Conservation (phyloP, 1,140 invertebrate species). For the Drosophila subpulchrella region DNA sequence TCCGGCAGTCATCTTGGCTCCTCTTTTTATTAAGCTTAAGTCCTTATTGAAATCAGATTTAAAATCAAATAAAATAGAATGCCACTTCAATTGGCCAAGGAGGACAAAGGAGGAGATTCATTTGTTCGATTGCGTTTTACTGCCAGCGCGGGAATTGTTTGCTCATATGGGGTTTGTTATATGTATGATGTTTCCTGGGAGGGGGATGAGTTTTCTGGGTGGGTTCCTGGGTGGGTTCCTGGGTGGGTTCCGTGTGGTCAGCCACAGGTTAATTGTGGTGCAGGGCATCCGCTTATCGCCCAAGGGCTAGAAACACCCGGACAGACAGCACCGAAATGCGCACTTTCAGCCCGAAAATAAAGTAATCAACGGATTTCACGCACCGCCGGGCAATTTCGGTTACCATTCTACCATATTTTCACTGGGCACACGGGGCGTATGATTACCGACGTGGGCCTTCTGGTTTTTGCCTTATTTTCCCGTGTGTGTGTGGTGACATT, state of each 20-base stretch:
- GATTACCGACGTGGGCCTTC: slow-evolving; percentile 43
- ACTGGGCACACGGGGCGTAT: slow-evolving; percentile 54
- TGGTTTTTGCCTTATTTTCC: neutral
- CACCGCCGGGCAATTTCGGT: slow-evolving; percentile 61
- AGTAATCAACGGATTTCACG: slow-evolving; percentile 83
- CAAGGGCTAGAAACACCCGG: slow-evolving; percentile 34
- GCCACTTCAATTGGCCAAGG: slow-evolving; percentile 40
- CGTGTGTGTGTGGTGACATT: slow-evolving; percentile 11
- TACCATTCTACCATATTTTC: slow-evolving; percentile 6
- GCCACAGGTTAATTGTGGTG: slow-evolving; percentile 67
- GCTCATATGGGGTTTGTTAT: slow-evolving; percentile 22
- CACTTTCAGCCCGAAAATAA: slow-evolving; percentile 73
- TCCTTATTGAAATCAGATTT: slow-evolving; percentile 64
- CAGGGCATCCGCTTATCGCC: slow-evolving; percentile 57
- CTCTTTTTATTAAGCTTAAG: slow-evolving; percentile 33
- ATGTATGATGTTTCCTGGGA: neutral
- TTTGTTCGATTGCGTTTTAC: slow-evolving; percentile 45
- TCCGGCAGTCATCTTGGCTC: slow-evolving; percentile 7
- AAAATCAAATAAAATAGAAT: slow-evolving; percentile 77
- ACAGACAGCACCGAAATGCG: slow-evolving; percentile 25
- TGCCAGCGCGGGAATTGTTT: slow-evolving; percentile 36
- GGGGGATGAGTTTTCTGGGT: neutral
- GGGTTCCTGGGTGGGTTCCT: neutral
- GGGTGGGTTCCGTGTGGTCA: slow-evolving; percentile 3
- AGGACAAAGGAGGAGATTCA: slow-evolving; percentile 42